Evolutionary conservation across 2,113 vertebrate species (phyloP), one percentile per base, ranked within the genome.

Genomic region (Jaculus jaculus): DNA sequence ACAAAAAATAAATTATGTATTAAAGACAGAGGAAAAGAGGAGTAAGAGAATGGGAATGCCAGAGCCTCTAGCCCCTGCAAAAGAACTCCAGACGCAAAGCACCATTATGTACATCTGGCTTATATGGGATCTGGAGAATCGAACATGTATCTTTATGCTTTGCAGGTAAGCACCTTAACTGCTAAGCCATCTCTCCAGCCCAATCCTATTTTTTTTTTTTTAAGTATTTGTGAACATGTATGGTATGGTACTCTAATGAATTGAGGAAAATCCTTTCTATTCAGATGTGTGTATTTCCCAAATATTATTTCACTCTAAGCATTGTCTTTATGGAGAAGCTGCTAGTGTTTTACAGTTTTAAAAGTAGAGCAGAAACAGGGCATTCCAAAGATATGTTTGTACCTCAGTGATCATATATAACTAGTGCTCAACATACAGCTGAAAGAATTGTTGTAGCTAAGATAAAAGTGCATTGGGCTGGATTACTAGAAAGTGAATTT

Each of bases 381-480:
- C 2, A 42, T 72, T 37, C 54, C 6, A 87, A 69, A 68, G 24
- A 66, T 32, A 2, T 61, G 3, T 83, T 60, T 83, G 30, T 47
- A 15, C 1, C 30, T 30, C 84, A 6, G 2, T 39, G 61, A 60
- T 51, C 61, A 65, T 60, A 30, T 9, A 24, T 4, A 77, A 30
- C 2, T n/a, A 79, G 54, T 4, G 37, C 0, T 42, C 54, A 61
- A 30, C 17, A 7, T 9, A 39, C 6, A 3, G 4, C 3, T 8
- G 30, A 32, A 20, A 78, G 24, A 74, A 91, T 32, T 1, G 13
- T 24, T 54, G 51, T 13, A 58, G 34, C 2, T 15, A 66, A 80
- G 12, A 79, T 68, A 77, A 47, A 30, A 23, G 24, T 20, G 1
- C 8, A 69, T 42, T 54, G 5, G 3, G 17, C 8, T 71, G 6